A percentile compares a stretch with the other conserved stretches of the same genome.
These are phyloP conservation scores for Suncus etruscus DNA, from an alignment of 2,113 vertebrate species.

Conservation along the genomic window DNA sequence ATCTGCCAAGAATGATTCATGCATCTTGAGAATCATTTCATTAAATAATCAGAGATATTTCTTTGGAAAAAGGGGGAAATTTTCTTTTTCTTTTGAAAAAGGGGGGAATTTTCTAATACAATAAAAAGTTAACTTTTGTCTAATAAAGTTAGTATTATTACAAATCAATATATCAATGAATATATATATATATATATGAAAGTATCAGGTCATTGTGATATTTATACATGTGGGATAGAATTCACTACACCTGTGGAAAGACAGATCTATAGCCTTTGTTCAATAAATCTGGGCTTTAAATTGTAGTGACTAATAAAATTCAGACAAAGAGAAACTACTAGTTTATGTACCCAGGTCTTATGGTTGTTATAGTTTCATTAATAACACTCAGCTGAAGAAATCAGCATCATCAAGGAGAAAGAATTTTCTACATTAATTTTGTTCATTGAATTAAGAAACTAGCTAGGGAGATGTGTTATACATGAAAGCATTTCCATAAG, in stretches of 20 bases:
- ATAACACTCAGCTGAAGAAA: background rate
- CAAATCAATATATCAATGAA: background rate
- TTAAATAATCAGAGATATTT: background rate
- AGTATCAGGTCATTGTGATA: background rate
- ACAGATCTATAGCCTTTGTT: background rate
- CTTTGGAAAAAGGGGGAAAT: constrained; percentile 25
- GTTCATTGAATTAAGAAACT: constrained; percentile 8
- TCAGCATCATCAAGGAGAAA: background rate
- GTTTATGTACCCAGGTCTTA: no score
- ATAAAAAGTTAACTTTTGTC: no score
- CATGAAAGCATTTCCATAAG: no score
- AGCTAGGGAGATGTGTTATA: no score
- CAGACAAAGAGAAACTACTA: background rate
- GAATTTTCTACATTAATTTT: background rate
- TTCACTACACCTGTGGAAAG: background rate
- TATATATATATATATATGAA: no score
- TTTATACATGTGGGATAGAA: background rate
- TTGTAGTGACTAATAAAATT: background rate
- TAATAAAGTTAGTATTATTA: no score
- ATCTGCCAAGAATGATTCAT: background rate
- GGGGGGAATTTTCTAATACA: background rate
- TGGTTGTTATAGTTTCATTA: no score
- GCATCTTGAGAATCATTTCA: background rate
- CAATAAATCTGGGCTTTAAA: background rate
- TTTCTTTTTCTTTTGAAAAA: background rate